Conservation (phyloP, 2,797 vertebrate genomes). For the Cyclopterus lumpus region DNA sequence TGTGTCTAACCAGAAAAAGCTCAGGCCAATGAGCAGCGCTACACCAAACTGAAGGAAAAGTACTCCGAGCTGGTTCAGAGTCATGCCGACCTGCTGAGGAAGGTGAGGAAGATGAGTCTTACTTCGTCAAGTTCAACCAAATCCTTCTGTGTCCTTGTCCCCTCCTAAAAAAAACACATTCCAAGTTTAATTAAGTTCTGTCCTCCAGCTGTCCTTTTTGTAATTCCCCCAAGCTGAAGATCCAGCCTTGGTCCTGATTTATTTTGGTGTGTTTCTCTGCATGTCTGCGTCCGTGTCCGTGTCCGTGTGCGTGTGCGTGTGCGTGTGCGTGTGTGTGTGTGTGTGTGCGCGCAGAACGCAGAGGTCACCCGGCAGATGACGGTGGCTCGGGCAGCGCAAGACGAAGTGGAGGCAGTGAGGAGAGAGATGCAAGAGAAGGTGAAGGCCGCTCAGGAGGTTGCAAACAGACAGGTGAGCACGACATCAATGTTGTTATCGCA, state of each 20-base stretch:
- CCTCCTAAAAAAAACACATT: not conserved
- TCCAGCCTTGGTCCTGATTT: slow-evolving; percentile 12
- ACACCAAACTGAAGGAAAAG: slow-evolving; percentile 98
- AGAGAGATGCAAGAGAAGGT: slow-evolving; percentile 92
- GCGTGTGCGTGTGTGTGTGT: slow-evolving; percentile 42
- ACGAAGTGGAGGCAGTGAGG: slow-evolving; percentile 89
- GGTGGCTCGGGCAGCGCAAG: slow-evolving; percentile 88
- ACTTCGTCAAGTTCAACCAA: not conserved
- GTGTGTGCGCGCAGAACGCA: slow-evolving; percentile 86
- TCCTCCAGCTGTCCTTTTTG: slow-evolving; percentile 1
- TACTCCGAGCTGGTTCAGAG: slow-evolving; percentile 96
- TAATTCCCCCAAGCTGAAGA: not conserved
- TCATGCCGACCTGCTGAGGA: slow-evolving; percentile 94
- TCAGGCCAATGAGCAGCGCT: slow-evolving; percentile 96
- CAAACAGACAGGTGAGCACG: slow-evolving; percentile 86
- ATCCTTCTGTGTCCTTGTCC: not conserved
- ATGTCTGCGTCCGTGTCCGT: not conserved
- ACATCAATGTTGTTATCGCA: not conserved
- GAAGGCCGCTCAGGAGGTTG: slow-evolving; percentile 86
- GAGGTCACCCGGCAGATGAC: slow-evolving; percentile 97
- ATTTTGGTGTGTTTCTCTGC: slow-evolving; percentile 29
- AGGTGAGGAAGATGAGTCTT: slow-evolving; percentile 79
- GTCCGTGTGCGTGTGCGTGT: too few relatives aligned
- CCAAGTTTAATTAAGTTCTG: not conserved
- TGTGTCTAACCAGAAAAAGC: slow-evolving; percentile 86